Evolutionary conservation across 2,888 invertebrate genomes (phyloP).

Genomic region (Chrysopilus asiliformis): DNA sequence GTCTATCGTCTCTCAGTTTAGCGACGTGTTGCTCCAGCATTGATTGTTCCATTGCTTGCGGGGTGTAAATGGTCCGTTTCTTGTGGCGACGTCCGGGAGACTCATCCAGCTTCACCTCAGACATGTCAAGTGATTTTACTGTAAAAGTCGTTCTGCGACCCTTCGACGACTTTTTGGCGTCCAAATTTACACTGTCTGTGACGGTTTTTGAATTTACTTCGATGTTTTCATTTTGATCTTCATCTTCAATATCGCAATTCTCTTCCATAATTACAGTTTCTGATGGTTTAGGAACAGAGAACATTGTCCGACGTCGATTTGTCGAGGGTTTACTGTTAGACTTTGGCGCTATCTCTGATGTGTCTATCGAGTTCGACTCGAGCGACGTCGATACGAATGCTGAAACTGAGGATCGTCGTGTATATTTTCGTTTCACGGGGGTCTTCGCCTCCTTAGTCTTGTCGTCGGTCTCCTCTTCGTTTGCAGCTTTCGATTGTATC

Average conservation of each 20-base stretch:
- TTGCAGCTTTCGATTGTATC: too few relatives aligned
- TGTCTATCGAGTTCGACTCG: not conserved
- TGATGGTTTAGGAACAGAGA: not conserved
- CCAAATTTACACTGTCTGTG: not conserved
- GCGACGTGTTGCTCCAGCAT: not conserved
- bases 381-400: constrained; percentile 1
- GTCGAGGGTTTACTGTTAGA: too few relatives aligned
- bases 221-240: not conserved
- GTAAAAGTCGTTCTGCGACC: not conserved
- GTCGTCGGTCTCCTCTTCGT: too few relatives aligned
- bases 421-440: constrained; percentile 1
- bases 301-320: too few relatives aligned
- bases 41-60: constrained; percentile 7
- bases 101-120: not conserved
- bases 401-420: constrained; percentile 1
- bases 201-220: not conserved
- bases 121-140: not conserved
- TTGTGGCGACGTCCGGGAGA: not conserved
- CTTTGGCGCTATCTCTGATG: not conserved
- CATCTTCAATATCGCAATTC: constrained; percentile 4
- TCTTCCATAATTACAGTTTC: constrained; percentile 6
- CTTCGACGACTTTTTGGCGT: not conserved
- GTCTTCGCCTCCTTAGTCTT: not conserved
- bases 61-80: constrained; percentile 5
- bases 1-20: not conserved